Evolutionary conservation across 1,140 invertebrate species (phyloP).

Genomic region (Drosophila mayri): DNA sequence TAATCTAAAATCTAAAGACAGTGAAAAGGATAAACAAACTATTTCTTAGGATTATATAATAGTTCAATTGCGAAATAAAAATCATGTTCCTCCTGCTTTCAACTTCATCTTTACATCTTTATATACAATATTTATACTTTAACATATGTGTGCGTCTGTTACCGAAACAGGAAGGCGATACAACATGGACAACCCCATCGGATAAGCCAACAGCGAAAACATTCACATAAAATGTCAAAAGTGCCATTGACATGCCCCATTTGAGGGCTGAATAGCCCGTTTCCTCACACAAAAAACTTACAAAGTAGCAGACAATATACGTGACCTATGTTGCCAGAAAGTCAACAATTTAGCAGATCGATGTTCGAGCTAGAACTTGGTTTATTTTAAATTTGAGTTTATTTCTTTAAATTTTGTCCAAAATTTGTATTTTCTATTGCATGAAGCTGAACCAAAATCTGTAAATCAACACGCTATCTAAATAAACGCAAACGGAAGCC

Average conservation of each 20-base stretch:
- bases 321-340: conserved; percentile 2
- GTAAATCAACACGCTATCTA: conserved; percentile 15
- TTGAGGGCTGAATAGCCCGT: conserved; percentile 36
- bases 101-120: not conserved
- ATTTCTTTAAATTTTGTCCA: not conserved
- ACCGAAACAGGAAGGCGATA: conserved; percentile 28
- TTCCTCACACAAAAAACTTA: conserved; percentile 37
- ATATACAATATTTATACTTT: conserved; percentile 17
- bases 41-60: not conserved
- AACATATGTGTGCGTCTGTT: conserved; percentile 41
- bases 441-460: not conserved
- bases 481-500: conserved; percentile 14
- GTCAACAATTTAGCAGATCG: not conserved
- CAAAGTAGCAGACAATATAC: conserved; percentile 15
- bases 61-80: not conserved
- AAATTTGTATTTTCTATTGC: not conserved
- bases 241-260: conserved; percentile 72
- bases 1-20: not conserved
- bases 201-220: conserved; percentile 60
- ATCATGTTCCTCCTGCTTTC: not conserved
- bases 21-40: not conserved
- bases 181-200: conserved; percentile 12
- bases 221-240: conserved; percentile 66
- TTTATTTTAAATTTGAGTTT: not conserved
- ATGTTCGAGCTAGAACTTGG: not conserved